Percentiles rank a stretch among this genome's conserved stretches.
These are phyloP conservation scores for Gadus chalcogrammus DNA, from an alignment of 2,113 vertebrate species.

Conservation along the genomic window DNA sequence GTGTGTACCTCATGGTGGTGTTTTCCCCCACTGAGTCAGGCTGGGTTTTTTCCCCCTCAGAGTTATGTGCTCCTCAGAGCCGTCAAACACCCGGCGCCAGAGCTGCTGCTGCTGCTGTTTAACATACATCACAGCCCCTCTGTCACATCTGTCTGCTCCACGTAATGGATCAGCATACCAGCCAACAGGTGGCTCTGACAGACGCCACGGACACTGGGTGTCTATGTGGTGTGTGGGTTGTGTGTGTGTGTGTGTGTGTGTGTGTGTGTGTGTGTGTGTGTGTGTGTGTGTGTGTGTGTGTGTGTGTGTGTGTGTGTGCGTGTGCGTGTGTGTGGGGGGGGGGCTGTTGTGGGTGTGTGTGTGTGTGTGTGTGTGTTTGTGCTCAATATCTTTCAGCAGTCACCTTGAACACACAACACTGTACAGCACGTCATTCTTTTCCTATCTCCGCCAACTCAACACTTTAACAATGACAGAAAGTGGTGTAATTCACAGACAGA, in stretches of 20 bases:
- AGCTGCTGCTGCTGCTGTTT: constrained; percentile 55
- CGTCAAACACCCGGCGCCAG: constrained; percentile 31
- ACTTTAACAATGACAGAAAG: too few relatives aligned
- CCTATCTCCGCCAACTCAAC: too few relatives aligned
- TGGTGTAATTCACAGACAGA: too few relatives aligned
- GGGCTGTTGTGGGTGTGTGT: constrained; percentile 3
- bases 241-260: constrained; percentile 23
- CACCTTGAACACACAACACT: constrained; percentile 16
- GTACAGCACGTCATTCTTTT: constrained; percentile 4
- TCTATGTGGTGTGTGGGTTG: not conserved
- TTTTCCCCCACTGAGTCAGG: constrained; percentile 20
- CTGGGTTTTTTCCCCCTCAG: constrained; percentile 31
- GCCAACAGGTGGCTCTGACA: constrained; percentile 45
- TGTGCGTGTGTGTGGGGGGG: constrained; percentile 14
- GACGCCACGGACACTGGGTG: not conserved
- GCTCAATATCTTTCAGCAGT: constrained; percentile 25
- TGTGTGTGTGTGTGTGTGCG: constrained; percentile 15
- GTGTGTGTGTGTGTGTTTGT: constrained; percentile 20
- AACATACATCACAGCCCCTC: constrained; percentile 32
- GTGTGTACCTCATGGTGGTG: constrained; percentile 10
- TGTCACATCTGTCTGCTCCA: constrained; percentile 37
- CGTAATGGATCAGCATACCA: constrained; percentile 25
- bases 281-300: not conserved
- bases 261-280: not conserved
- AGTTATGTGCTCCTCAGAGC: constrained; percentile 47